These are phyloP conservation scores for Pagrus major DNA, from an alignment of 2,113 vertebrate species.

Conservation along the genomic window DNA sequence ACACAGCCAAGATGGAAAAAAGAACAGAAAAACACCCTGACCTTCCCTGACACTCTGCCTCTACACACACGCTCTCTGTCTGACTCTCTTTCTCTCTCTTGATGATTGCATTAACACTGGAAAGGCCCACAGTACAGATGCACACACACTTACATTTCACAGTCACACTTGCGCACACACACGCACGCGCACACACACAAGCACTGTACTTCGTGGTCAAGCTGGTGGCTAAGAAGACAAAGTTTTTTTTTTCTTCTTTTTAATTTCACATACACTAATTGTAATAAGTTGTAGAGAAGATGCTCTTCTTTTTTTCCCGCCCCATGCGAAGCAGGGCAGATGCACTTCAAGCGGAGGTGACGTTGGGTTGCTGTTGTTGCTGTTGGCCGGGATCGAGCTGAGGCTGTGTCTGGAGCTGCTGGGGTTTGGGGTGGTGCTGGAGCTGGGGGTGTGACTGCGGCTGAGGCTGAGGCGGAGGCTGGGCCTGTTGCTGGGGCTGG, in stretches of 20 bases:
- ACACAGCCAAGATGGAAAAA: background rate
- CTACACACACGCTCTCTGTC: constrained; percentile 61
- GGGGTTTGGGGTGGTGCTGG: constrained; percentile 64
- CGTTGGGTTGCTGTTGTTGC: constrained; percentile 87
- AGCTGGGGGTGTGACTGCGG: constrained; percentile 50
- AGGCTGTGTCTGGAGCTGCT: constrained; percentile 71
- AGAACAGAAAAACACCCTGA: constrained; percentile 6
- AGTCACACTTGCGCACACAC: constrained; percentile 76
- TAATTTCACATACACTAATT: constrained; percentile 76
- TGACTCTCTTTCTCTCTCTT: constrained; percentile 74
- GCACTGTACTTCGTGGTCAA: constrained; percentile 89
- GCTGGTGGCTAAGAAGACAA: constrained; percentile 92
- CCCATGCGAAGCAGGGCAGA: constrained; percentile 43
- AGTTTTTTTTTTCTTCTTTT: constrained; percentile 63
- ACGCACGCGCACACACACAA: constrained; percentile 84
- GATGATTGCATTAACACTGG: constrained; percentile 98
- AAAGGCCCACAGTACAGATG: constrained; percentile 88
- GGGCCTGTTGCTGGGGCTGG: constrained; percentile 56
- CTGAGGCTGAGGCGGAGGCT: constrained; percentile 4
- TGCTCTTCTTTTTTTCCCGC: constrained; percentile 49
- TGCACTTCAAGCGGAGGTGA: constrained; percentile 91
- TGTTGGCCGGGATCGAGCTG: constrained; percentile 70
- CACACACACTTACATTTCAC: constrained; percentile 80
- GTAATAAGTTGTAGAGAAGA: constrained; percentile 68
- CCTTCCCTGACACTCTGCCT: constrained; percentile 34